These are phyloP conservation scores for Agrochola lota DNA, from an alignment of 2,888 invertebrate genomes.

Conservation along the genomic window DNA sequence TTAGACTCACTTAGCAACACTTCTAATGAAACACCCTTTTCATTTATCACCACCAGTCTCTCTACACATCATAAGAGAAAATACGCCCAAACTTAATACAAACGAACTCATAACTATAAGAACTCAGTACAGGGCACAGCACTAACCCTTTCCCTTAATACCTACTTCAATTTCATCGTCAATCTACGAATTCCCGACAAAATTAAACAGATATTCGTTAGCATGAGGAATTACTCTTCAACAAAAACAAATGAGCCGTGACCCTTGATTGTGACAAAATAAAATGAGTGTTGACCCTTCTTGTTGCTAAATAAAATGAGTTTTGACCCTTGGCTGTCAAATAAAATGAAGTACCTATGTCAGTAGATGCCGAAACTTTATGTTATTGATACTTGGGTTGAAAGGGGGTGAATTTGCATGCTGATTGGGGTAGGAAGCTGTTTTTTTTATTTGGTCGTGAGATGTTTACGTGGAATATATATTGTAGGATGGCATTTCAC, in stretches of 20 bases:
- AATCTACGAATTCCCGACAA: slow-evolving; percentile 26
- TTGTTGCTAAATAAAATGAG: slow-evolving; percentile 50
- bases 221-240: slow-evolving; percentile 40
- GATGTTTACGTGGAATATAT: slow-evolving; percentile 18
- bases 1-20: not conserved
- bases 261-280: slow-evolving; percentile 38
- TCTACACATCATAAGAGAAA: not conserved
- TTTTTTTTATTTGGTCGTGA: slow-evolving; percentile 29
- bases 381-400: slow-evolving; percentile 47
- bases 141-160: slow-evolving; percentile 5
- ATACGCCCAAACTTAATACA: not conserved
- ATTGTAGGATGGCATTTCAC: slow-evolving; percentile 11
- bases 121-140: not conserved
- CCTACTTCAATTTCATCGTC: slow-evolving; percentile 17
- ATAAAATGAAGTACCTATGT: slow-evolving; percentile 59
- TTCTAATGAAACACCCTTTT: not conserved
- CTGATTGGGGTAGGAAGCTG: slow-evolving; percentile 32
- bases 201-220: slow-evolving; percentile 58
- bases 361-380: slow-evolving; percentile 51
- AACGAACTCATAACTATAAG: slow-evolving; percentile 9
- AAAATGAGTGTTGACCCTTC: slow-evolving; percentile 49
- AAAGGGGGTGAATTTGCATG: slow-evolving; percentile 48
- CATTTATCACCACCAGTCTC: not conserved
- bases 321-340: slow-evolving; percentile 47
- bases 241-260: slow-evolving; percentile 52